Base-by-base conservation (phyloP, 2,888 invertebrate species). In the Drosophila phalerata region DNA sequence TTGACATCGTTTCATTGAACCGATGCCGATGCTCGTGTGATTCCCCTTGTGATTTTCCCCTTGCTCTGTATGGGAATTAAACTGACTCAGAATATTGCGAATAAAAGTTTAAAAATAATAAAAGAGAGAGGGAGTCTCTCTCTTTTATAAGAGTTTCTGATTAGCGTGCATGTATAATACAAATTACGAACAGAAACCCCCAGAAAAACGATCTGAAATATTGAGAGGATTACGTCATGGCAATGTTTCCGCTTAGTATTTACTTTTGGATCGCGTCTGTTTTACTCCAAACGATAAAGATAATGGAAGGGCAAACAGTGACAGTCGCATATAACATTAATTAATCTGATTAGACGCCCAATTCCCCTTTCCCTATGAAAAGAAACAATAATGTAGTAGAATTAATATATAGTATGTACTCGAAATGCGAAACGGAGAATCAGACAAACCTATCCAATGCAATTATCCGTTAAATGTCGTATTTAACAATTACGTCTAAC, bases 401-500 rank as follows among this genome's bases (percentile, higher is more conserved):
- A 38, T 48, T 34, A 22, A 40, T 38, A 6, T 22, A 13, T n/a
- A 15, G n/a, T 42, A 40, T 51, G 38, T 37, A 30, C 56, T 64
- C 52, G 25, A 64, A 71, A 28, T 17, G n/a, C 30, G 1, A 13
- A 42, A n/a, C 15, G 22, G 19, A 19, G n/a, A 15, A n/a, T 17
- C 4, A 30, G 32, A 37, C 10, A 34, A 34, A 42, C 40, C 40
- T 48, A 48, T 57, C 19, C 47, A 30, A 40, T 57, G 43, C 37
- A 52, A 48, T 60, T 48, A 28, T 57, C 37, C 28, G 15, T 52
- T 28, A 43, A 65, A 47, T 28, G 43, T 49, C 73, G 42, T 37
- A 56, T 69, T 58, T 38, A 47, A 60, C 73, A 74, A 77, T 79
- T 85, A 69, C 62, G 53, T 40, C 13, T 48, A 42, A 38, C 30